A percentile compares a stretch with the other conserved stretches of the same genome.
These are phyloP conservation scores for Leptodactylus fallax DNA, from an alignment of 2,797 vertebrate species.

Conservation along the genomic window DNA sequence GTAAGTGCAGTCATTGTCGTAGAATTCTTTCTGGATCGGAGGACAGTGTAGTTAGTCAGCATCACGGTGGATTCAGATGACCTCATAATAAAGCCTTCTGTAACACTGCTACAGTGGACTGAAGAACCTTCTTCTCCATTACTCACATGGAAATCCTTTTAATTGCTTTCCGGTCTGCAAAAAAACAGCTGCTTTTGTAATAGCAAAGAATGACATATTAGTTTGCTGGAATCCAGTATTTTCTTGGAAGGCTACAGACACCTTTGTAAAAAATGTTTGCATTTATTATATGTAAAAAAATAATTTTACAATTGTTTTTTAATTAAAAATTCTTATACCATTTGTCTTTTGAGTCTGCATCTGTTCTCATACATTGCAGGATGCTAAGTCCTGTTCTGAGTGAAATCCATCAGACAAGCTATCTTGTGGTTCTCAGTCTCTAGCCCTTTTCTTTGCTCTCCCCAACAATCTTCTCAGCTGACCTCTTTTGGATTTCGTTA, in stretches of 20 bases:
- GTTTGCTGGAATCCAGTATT: background rate
- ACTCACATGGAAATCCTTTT: conserved; percentile 22
- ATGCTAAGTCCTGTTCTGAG: no score
- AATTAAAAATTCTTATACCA: no score
- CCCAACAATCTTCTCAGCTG: no score
- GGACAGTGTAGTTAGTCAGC: background rate
- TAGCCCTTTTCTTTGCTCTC: no score
- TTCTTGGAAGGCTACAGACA: background rate
- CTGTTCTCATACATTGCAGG: no score
- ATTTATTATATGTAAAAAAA: no score
- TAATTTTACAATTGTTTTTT: no score
- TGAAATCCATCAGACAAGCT: no score
- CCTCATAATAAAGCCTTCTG: background rate
- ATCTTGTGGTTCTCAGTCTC: no score
- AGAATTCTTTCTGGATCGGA: background rate
- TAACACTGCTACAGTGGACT: background rate
- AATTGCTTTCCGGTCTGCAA: conserved; percentile 17
- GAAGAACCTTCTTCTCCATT: background rate
- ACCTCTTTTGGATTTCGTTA: no score
- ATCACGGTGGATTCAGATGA: conserved; percentile 16
- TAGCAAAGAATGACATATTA: background rate
- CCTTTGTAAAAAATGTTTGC: no score
- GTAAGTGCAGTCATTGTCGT: background rate
- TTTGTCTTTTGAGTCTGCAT: no score
- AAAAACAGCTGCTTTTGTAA: background rate